Evolutionary conservation across 2,797 vertebrate genomes (phyloP).

Genomic region (Menidia menidia): DNA sequence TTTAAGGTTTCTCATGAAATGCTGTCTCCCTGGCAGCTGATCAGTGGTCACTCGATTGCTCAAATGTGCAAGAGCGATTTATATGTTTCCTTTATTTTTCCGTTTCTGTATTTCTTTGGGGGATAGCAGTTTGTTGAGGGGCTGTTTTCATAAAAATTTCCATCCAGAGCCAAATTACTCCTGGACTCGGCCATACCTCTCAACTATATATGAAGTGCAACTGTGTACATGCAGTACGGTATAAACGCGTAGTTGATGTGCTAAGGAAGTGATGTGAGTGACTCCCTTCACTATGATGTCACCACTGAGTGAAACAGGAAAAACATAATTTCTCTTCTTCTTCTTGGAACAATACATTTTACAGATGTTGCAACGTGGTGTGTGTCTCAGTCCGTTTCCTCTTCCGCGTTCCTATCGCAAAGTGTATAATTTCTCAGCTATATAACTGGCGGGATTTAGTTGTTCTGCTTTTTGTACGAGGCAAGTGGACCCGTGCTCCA

Average conservation of each 20-base stretch:
- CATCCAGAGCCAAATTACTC: conserved; percentile 67
- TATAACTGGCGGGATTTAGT: conserved; percentile 55
- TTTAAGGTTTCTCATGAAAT: conserved; percentile 65
- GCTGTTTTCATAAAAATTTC: conserved; percentile 75
- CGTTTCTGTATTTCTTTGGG: neutral
- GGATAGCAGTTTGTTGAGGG: conserved; percentile 10
- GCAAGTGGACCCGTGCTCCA: conserved; percentile 5
- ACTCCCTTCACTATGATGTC: conserved; percentile 54
- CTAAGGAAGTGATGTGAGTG: conserved; percentile 57
- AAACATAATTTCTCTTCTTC: conserved; percentile 77
- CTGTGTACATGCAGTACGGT: conserved; percentile 48
- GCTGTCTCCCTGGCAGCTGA: conserved; percentile 59
- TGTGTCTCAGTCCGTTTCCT: conserved; percentile 72
- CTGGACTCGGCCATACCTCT: conserved; percentile 50
- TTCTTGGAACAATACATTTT: conserved; percentile 70
- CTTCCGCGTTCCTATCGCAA: conserved; percentile 69
- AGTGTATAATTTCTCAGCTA: conserved; percentile 70
- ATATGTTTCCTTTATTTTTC: conserved; percentile 28
- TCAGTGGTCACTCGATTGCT: conserved; percentile 61
- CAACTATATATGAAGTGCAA: conserved; percentile 47
- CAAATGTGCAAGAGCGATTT: conserved; percentile 56
- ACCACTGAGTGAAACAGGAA: conserved; percentile 87
- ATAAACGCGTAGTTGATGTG: conserved; percentile 55
- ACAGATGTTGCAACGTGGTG: conserved; percentile 79
- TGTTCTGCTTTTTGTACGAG: conserved; percentile 57